phyloP scores from a whole-genome alignment of 2,888 invertebrate genomes.

The Pollenia labialis region DNA sequence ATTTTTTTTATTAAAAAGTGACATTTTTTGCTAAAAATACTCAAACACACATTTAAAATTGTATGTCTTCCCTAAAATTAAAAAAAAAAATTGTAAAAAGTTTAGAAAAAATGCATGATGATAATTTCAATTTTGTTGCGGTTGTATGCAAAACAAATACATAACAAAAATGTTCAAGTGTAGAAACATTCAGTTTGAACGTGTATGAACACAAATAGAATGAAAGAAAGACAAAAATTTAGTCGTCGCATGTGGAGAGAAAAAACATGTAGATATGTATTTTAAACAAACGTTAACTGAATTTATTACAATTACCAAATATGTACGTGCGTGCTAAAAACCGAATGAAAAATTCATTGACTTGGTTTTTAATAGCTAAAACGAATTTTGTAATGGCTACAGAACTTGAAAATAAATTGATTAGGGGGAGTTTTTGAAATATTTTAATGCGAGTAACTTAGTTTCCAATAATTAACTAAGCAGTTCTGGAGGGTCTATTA shows the following conservation, averaged over 20 bases:
- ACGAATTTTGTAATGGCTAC: neutral
- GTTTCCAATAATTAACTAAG: too few species aligned
- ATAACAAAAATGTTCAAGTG: conserved; percentile 7
- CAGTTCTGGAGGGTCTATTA: neutral
- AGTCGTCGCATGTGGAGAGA: conserved; percentile 29
- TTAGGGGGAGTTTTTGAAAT: too few species aligned
- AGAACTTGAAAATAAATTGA: too few species aligned
- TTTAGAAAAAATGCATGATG: conserved; percentile 30
- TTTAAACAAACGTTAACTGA: conserved; percentile 74
- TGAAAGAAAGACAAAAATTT: conserved; percentile 31
- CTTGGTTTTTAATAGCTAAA: neutral
- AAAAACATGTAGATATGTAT: neutral
- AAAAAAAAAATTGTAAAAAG: neutral
- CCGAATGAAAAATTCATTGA: conserved; percentile 24
- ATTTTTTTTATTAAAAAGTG: conserved; percentile 7
- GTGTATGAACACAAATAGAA: conserved; percentile 35
- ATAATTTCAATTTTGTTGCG: conserved; percentile 43
- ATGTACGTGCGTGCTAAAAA: conserved; percentile 81
- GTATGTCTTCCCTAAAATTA: neutral
- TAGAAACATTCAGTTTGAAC: neutral
- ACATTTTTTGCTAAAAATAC: conserved; percentile 36
- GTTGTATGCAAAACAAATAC: conserved; percentile 49
- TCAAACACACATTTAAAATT: neutral
- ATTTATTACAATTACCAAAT: conserved; percentile 77
- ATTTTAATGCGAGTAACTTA: too few species aligned